Conservation (phyloP, 2,888 invertebrate species). For the Uropetala carovei region DNA sequence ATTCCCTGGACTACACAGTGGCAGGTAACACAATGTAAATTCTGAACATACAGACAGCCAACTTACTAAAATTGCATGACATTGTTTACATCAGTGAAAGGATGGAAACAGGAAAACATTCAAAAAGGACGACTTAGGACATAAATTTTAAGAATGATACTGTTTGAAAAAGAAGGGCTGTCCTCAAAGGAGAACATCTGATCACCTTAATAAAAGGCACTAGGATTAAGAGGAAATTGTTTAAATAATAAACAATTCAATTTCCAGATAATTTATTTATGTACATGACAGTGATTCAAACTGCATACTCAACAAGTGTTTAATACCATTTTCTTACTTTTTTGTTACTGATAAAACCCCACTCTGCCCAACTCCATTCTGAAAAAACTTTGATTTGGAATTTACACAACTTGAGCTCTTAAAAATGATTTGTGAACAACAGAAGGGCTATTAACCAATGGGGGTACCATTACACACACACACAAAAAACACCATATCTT, state of each 20-base stretch:
- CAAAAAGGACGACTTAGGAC: too few relatives aligned
- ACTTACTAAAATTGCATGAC: too few relatives aligned
- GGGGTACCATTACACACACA: slow-evolving; percentile 13
- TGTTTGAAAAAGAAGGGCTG: too few relatives aligned
- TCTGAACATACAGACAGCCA: too few relatives aligned
- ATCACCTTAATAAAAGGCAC: too few relatives aligned
- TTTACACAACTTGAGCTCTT: slow-evolving; percentile 37
- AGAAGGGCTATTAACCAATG: neutral
- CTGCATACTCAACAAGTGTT: slow-evolving; percentile 52
- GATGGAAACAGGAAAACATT: too few relatives aligned
- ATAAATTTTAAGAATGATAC: too few relatives aligned
- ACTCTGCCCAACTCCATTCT: slow-evolving; percentile 6
- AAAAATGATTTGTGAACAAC: neutral
- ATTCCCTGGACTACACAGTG: too few relatives aligned
- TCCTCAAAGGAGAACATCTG: too few relatives aligned
- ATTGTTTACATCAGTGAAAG: too few relatives aligned
- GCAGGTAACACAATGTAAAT: too few relatives aligned
- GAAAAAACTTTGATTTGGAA: neutral
- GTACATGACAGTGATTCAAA: slow-evolving; percentile 51
- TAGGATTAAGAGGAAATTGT: neutral
- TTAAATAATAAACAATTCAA: neutral
- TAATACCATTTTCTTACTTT: slow-evolving; percentile 21
- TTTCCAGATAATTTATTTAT: slow-evolving; percentile 55
- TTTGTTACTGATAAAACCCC: neutral
- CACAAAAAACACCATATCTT: neutral